A percentile compares a stretch with the other conserved stretches of the same genome.
These are phyloP conservation scores for Pyrrhura leucotis DNA, from an alignment of 2,797 vertebrate species.

Conservation along the genomic window DNA sequence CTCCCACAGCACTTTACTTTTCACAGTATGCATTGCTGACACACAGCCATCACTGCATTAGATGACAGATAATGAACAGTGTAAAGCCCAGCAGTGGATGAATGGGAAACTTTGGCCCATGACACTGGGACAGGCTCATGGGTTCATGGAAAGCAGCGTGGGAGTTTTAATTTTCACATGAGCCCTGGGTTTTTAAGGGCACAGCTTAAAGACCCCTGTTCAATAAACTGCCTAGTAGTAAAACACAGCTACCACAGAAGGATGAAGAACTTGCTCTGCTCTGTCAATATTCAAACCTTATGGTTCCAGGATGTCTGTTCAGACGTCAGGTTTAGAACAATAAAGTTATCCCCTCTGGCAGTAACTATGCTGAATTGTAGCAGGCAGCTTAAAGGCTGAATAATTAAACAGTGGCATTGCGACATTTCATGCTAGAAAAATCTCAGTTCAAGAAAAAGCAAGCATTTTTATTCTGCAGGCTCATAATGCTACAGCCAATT, in stretches of 20 bases:
- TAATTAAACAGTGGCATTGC: conserved; percentile 13
- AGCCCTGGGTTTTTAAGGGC: not conserved
- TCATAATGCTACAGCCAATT: not conserved
- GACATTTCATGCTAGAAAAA: conserved; percentile 34
- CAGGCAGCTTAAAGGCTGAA: conserved; percentile 49
- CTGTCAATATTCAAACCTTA: conserved; percentile 19
- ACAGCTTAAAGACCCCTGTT: not conserved
- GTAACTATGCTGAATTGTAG: not conserved
- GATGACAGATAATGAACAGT: not conserved
- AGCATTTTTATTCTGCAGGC: not conserved
- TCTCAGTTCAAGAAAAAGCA: conserved; percentile 32
- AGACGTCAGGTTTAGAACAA: not conserved
- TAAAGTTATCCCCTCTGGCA: not conserved
- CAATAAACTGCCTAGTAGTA: not conserved
- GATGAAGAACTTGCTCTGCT: not conserved
- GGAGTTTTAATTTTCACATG: not conserved
- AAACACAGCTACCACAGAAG: not conserved
- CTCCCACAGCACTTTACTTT: not conserved
- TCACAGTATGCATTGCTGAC: not conserved
- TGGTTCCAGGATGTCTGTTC: conserved; percentile 33
- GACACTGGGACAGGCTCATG: not conserved
- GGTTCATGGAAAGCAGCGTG: not conserved
- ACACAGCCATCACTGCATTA: not conserved
- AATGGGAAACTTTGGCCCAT: not conserved
- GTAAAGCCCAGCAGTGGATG: not conserved